Conservation (phyloP, 2,113 vertebrate species). For the Phrynosoma blainvillii region DNA sequence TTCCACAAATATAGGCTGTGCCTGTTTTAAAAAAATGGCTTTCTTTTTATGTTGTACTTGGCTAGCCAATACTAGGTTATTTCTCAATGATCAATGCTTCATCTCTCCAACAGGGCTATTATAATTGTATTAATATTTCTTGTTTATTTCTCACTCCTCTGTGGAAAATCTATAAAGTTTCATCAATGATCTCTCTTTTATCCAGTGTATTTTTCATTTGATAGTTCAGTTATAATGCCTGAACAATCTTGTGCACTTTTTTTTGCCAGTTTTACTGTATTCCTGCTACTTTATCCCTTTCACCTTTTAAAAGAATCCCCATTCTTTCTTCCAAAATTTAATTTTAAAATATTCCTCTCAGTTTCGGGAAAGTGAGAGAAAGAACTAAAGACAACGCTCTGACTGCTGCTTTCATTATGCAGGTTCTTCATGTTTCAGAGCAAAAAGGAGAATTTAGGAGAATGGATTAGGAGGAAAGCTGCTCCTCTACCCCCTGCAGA, state of each 20-base stretch:
- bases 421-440: background rate
- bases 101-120: constrained; percentile 62
- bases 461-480: no score
- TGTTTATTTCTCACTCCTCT: constrained; percentile 54
- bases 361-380: background rate
- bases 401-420: background rate
- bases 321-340: constrained; percentile 26
- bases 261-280: constrained; percentile 30
- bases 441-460: background rate
- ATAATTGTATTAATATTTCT: constrained; percentile 71
- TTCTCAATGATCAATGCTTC: constrained; percentile 70
- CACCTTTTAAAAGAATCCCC: background rate
- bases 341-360: constrained; percentile 3
- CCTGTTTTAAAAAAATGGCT: constrained; percentile 64
- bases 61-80: constrained; percentile 57
- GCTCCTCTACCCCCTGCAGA: no score
- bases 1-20: constrained; percentile 49
- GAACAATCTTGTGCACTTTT: constrained; percentile 26
- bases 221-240: constrained; percentile 29
- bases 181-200: constrained; percentile 47
- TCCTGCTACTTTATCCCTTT: constrained; percentile 7
- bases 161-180: constrained; percentile 51
- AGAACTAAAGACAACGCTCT: background rate
- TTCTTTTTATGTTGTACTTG: constrained; percentile 41
- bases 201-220: constrained; percentile 37